These are phyloP conservation scores for Erannis defoliaria DNA, from an alignment of 2,888 invertebrate genomes.

Conservation along the genomic window DNA sequence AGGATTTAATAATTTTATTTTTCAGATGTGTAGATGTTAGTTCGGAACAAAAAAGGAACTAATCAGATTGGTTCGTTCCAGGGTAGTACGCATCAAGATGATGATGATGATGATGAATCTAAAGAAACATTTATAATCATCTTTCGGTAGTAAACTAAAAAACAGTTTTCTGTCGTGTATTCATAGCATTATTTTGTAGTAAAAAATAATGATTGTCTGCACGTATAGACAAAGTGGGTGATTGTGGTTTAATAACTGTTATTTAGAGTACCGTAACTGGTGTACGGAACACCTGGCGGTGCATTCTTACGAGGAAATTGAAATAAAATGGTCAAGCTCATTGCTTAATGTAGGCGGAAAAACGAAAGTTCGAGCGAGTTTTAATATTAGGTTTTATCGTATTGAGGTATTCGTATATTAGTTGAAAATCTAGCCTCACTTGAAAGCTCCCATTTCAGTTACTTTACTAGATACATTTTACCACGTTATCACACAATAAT, in stretches of 20 bases:
- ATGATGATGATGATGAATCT: no score
- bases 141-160: background rate
- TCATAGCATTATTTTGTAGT: conserved; percentile 44
- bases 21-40: no score
- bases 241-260: conserved; percentile 70
- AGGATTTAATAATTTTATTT: no score
- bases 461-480: no score
- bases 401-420: no score
- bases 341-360: background rate
- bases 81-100: no score
- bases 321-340: conserved; percentile 16
- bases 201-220: conserved; percentile 59
- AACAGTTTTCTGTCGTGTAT: conserved; percentile 37
- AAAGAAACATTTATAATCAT: background rate
- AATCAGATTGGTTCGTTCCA: no score
- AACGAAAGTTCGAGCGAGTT: background rate
- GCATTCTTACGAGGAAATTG: conserved; percentile 46
- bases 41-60: no score
- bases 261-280: conserved; percentile 61
- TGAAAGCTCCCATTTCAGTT: no score
- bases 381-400: background rate
- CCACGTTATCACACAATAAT: no score
- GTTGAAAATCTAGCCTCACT: no score
- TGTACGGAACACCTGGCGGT: conserved; percentile 56
- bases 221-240: conserved; percentile 57